A percentile compares a stretch with the other conserved stretches of the same genome.
Conservation (phyloP, 2,113 vertebrate species). For the Nematolebias whitei region DNA sequence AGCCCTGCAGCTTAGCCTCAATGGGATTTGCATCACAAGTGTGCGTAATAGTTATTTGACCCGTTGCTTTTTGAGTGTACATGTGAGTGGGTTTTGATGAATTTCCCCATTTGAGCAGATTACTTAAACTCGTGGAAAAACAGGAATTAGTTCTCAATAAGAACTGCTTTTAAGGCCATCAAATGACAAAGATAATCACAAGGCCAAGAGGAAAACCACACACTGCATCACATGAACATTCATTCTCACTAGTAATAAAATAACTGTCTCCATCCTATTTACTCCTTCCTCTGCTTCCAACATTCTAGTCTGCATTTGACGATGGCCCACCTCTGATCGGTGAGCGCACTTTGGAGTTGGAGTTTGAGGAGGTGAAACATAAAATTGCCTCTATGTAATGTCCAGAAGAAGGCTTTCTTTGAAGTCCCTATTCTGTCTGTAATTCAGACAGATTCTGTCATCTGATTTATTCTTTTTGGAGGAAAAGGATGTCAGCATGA, state of each 20-base stretch:
- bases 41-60: slow-evolving; percentile 64
- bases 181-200: slow-evolving; percentile 72
- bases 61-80: slow-evolving; percentile 41
- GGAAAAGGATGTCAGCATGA: slow-evolving; percentile 31
- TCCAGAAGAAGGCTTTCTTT: slow-evolving; percentile 27
- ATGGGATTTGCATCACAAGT: slow-evolving; percentile 63
- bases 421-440: slow-evolving; percentile 12
- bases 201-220: slow-evolving; percentile 51
- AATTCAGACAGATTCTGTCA: slow-evolving; percentile 24
- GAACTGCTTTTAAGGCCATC: slow-evolving; percentile 73
- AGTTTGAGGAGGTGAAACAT: slow-evolving; percentile 30
- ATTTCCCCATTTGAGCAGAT: slow-evolving; percentile 73
- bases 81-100: slow-evolving; percentile 62
- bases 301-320: slow-evolving; percentile 43
- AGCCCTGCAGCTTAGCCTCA: slow-evolving; percentile 54
- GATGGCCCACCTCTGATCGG: slow-evolving; percentile 52
- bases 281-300: slow-evolving; percentile 34
- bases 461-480: slow-evolving; percentile 19
- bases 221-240: slow-evolving; percentile 53
- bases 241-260: slow-evolving; percentile 43
- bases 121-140: slow-evolving; percentile 75
- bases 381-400: slow-evolving; percentile 11
- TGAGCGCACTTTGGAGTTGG: slow-evolving; percentile 30
- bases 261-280: slow-evolving; percentile 39
- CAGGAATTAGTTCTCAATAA: slow-evolving; percentile 75